Base-by-base conservation (phyloP, 2,888 invertebrate species). In the Pogonocherus hispidulus region DNA sequence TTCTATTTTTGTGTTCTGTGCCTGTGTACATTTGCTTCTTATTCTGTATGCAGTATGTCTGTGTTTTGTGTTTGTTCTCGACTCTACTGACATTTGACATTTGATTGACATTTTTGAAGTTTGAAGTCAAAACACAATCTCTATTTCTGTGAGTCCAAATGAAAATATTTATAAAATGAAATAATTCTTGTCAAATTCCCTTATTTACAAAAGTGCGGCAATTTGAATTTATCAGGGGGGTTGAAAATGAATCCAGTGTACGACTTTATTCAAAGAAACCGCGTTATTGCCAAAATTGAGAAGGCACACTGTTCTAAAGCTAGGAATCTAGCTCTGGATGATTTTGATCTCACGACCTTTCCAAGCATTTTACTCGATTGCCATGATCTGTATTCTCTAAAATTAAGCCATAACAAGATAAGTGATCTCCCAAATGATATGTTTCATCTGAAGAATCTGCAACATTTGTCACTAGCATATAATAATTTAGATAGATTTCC, bases 181-280 rank as follows among this genome's bases (percentile, higher is more conserved):
- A 11, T 32, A 32, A 1, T 32, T 32, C 9, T 32, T 32, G 8
- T 11, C 9, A 11, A 32, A 11, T 32, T 32, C 8, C 32, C n/a
- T n/a, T n/a, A n/a, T 32, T 32, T 32, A 32, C 9, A 32, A 32
- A 11, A 32, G 32, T 32, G 32, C 8, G 11, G 2, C n/a, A n/a
- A n/a, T n/a, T n/a, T n/a, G 11, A 32, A 32, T 8, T 11, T 11
- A 32, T 9, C 0, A 32, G 11, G 8, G 8, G 32, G 11, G 8
- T 49, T 41, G 27, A 41, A 35, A 14, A 91, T 91, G 90, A 91
- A 90, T 87, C 88, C 87, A 79, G 87, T 92, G 79, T 88, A 90
- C 83, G 89, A 91, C 85, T 92, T 90, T 84, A 89, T 92, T 79
- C 91, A 90, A 84, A 89, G 89, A 84, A 90, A 91, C 82, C 90